phyloP scores from a whole-genome alignment of 2,797 vertebrate species.

The Prunella strophiata region DNA sequence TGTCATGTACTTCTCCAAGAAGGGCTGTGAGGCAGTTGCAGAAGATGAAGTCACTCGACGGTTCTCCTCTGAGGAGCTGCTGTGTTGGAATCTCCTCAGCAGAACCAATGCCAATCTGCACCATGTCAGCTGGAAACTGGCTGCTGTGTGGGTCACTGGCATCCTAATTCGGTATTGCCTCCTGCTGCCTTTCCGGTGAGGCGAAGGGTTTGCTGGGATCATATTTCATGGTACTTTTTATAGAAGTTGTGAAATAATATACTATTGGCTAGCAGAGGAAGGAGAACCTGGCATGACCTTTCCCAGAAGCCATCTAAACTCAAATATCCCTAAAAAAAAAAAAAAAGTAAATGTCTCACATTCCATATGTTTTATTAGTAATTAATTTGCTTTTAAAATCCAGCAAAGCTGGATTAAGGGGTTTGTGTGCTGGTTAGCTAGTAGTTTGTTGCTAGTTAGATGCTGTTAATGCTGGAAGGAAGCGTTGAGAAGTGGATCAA shows the following conservation, averaged over 20 bases:
- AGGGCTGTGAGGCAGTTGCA: conserved; percentile 87
- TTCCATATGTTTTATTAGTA: background rate
- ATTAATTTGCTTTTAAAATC: background rate
- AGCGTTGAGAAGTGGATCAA: background rate
- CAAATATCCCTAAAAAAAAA: background rate
- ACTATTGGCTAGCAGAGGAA: background rate
- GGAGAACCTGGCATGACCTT: background rate
- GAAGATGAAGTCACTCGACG: conserved; percentile 90
- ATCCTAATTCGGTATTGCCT: conserved; percentile 86
- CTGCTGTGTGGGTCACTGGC: conserved; percentile 85
- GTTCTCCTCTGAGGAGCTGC: conserved; percentile 92
- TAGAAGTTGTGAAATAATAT: background rate
- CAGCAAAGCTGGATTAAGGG: background rate
- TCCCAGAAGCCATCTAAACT: background rate
- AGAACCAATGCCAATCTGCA: conserved; percentile 89
- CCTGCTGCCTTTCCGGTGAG: conserved; percentile 88
- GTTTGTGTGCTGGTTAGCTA: background rate
- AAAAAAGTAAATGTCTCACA: background rate
- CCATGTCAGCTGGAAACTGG: conserved; percentile 85
- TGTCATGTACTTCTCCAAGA: conserved; percentile 88
- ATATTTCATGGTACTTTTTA: background rate
- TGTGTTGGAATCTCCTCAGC: conserved; percentile 93
- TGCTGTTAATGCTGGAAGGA: background rate
- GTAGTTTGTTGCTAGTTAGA: background rate
- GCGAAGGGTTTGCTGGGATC: background rate